Evolutionary conservation across 2,113 vertebrate genomes (phyloP).

Genomic region (Poecile atricapillus): DNA sequence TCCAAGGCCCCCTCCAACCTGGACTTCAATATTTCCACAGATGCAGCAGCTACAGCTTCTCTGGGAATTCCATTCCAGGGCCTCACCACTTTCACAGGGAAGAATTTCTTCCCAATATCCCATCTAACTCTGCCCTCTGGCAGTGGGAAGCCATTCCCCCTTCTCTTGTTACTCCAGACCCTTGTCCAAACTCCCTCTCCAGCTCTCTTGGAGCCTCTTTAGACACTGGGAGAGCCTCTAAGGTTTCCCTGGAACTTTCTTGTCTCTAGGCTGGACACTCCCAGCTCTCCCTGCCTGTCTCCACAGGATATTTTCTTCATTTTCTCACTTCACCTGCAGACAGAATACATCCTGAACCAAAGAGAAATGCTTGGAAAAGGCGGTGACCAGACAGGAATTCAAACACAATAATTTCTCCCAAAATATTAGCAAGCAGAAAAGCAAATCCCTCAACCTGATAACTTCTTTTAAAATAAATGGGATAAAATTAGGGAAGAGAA

Average conservation of each 20-base stretch:
- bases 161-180: not conserved
- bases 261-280: not conserved
- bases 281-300: not conserved
- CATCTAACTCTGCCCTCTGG: not conserved
- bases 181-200: not conserved
- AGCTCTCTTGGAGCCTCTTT: not conserved
- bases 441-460: not conserved
- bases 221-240: not conserved
- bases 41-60: not conserved
- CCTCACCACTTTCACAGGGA: not conserved
- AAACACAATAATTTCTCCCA: not conserved
- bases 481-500: not conserved
- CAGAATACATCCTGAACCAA: not conserved
- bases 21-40: not conserved
- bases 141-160: not conserved
- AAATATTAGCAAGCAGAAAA: not conserved
- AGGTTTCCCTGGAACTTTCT: not conserved
- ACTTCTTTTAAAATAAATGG: not conserved
- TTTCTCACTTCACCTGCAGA: not conserved
- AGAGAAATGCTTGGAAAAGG: not conserved
- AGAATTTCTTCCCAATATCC: not conserved
- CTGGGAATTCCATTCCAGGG: not conserved
- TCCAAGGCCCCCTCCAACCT: not conserved
- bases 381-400: rapidly evolving
- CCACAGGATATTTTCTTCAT: not conserved